Conservation (phyloP, 37 sponge, comb jelly and placozoan genomes). For the Eunapius fragilis region DNA sequence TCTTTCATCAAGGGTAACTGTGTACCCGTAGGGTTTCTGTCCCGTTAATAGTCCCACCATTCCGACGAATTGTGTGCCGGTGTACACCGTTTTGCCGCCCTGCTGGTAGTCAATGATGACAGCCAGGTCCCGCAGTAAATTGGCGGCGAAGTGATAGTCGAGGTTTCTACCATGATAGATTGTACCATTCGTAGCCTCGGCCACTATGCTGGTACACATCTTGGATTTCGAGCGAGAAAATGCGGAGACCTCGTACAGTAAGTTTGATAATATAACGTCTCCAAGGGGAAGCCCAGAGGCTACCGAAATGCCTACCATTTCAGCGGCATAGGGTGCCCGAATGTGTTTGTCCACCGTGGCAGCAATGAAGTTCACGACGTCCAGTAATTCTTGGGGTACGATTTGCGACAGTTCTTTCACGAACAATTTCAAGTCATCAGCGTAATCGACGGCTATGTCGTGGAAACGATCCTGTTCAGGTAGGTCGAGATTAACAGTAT, state of each 20-base stretch:
- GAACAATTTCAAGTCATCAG: constrained; percentile 2
- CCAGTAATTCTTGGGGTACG: constrained; percentile 46
- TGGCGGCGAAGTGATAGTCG: constrained; percentile 64
- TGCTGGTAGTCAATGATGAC: constrained; percentile 80
- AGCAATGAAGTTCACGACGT: constrained; percentile 36
- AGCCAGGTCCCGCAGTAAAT: constrained; percentile 59
- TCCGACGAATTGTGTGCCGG: constrained; percentile 83
- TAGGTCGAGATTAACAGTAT: constrained; percentile 67
- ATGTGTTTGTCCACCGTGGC: constrained; percentile 32
- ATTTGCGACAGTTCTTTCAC: constrained; percentile 34
- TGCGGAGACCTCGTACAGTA: constrained; percentile 79
- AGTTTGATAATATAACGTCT: constrained; percentile 59
- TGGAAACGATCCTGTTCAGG: constrained; percentile 59
- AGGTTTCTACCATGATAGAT: constrained; percentile 92
- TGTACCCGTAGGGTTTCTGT: constrained; percentile 67
- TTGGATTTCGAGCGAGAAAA: constrained; percentile 6
- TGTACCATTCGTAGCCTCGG: constrained; percentile 56
- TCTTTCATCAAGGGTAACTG: constrained; percentile 87
- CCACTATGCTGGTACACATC: constrained; percentile 93
- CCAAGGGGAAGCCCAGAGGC: constrained; percentile 34
- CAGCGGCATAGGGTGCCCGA: neutral
- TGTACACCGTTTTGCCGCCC: constrained; percentile 64
- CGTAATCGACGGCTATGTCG: constrained; percentile 46
- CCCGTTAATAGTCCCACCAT: constrained; percentile 86
- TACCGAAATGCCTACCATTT: constrained; percentile 49